phyloP scores from a whole-genome alignment of 1,140 invertebrate species.

The Monochamus saltuarius region DNA sequence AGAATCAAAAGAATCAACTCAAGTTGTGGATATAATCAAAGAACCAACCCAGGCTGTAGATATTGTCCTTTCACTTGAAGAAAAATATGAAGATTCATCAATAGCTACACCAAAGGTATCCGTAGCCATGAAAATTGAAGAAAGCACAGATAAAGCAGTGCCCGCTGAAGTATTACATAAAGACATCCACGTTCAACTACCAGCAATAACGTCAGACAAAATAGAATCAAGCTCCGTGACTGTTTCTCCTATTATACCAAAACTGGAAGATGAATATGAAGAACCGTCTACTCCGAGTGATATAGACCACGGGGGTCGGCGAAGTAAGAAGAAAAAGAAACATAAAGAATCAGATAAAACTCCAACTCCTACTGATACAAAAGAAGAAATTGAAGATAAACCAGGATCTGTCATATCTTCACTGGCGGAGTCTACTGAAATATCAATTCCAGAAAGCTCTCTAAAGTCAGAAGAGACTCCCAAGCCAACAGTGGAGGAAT shows the following conservation, averaged over 20 bases:
- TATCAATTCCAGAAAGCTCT: constrained; percentile 56
- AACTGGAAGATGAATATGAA: constrained; percentile 44
- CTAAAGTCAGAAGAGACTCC: constrained; percentile 54
- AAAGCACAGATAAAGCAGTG: constrained; percentile 12
- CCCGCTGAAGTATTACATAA: constrained; percentile 35
- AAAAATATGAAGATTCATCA: constrained; percentile 38
- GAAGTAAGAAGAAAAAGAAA: constrained; percentile 57
- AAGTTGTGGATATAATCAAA: constrained; percentile 14
- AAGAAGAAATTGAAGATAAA: constrained; percentile 28
- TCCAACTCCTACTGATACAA: constrained; percentile 30
- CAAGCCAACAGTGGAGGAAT: constrained; percentile 56
- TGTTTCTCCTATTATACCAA: constrained; percentile 42
- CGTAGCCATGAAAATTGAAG: constrained; percentile 41
- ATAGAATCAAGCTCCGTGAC: constrained; percentile 19
- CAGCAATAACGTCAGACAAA: constrained; percentile 23
- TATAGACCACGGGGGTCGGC: constrained; percentile 50
- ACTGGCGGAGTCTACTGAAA: constrained; percentile 63
- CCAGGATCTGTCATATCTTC: constrained; percentile 55
- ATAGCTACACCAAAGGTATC: constrained; percentile 39
- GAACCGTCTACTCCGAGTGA: constrained; percentile 51
- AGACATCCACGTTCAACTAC: constrained; percentile 43
- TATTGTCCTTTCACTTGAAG: constrained; percentile 47
- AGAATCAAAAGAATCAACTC: constrained; percentile 14
- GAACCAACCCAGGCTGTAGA: constrained; percentile 40
- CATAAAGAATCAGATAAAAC: constrained; percentile 41